These are phyloP conservation scores for Sminthurinus aureus DNA, from an alignment of 2,888 invertebrate genomes.

Conservation along the genomic window DNA sequence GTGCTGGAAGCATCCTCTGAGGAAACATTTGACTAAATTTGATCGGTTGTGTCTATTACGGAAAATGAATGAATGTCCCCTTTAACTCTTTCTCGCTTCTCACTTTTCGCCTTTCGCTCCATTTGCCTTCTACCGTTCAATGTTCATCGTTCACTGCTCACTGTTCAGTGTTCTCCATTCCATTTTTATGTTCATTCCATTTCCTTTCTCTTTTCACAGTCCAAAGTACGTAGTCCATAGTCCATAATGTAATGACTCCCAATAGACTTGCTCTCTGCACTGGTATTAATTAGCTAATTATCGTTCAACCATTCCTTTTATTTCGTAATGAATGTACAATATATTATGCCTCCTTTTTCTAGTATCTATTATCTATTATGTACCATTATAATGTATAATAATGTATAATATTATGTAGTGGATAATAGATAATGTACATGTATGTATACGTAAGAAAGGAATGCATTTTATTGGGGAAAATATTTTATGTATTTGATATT, in stretches of 20 bases:
- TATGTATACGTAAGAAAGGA: too few relatives aligned
- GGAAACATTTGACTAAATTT: background rate
- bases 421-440: too few relatives aligned
- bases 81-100: too few relatives aligned
- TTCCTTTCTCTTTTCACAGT: background rate
- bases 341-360: too few relatives aligned
- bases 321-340: background rate
- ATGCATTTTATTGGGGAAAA: too few relatives aligned
- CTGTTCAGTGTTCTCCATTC: background rate
- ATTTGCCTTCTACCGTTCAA: too few relatives aligned
- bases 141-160: background rate
- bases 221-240: background rate
- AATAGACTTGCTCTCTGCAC: background rate
- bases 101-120: too few relatives aligned
- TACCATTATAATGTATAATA: too few relatives aligned
- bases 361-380: too few relatives aligned
- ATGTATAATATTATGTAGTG: too few relatives aligned
- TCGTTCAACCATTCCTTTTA: background rate
- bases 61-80: background rate
- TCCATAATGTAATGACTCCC: background rate
- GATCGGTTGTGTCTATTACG: background rate
- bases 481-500: too few relatives aligned
- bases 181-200: background rate
- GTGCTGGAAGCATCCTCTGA: background rate
- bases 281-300: conserved; percentile 8